Evolutionary conservation across 2,797 vertebrate genomes (phyloP), one percentile per base, ranked within the genome.

Genomic region (Ctenopoma kingsleyae): DNA sequence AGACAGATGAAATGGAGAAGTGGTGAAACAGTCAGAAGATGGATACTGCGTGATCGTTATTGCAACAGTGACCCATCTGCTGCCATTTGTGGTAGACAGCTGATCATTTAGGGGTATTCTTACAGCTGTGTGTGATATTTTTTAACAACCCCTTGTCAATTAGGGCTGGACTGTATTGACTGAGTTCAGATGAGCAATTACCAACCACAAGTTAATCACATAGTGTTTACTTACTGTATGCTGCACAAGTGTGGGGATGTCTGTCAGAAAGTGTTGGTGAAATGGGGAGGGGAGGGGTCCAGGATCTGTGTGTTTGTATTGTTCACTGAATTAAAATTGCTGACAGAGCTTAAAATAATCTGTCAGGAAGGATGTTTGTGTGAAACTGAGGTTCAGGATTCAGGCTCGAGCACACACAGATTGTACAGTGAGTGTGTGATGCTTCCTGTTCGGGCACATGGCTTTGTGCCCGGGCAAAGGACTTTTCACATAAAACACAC

Each of bases 351-450:
- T 59, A 71, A 91, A 87, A 89, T 85, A 87, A 86, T 91, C 89
- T 70, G 59, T 57, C 73, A 84, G 90, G 89, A 94, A 93, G 94
- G 90, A 93, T 91, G 92, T 93, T 89, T 91, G 88, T 87, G 88
- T 89, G 82, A 86, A 85, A 63, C 68, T 20, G 61, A 49, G 78
- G 69, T 86, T 75, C 70, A 60, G 70, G 77, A 83, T 69, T 80
- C 65, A 38, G 63, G 48, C 55, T 67, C 54, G 67, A 78, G 75
- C 73, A 81, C 81, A 83, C 82, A 79, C 27, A 63, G 73, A 76
- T 80, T 27, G 41, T 53, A 61, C 64, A 67, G 50, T n/a, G 68
- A 71, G 82, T 82, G 84, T 77, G 82, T 73, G 78, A 74, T 38
- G 74, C 86, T 90, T 92, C 89, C 89, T 91, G 88, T 89, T 88